A percentile compares a stretch with the other conserved stretches of the same genome.
Conservation (phyloP, 92 coral and sea anemone species). For the Chrysogorgia sp. region DNA sequence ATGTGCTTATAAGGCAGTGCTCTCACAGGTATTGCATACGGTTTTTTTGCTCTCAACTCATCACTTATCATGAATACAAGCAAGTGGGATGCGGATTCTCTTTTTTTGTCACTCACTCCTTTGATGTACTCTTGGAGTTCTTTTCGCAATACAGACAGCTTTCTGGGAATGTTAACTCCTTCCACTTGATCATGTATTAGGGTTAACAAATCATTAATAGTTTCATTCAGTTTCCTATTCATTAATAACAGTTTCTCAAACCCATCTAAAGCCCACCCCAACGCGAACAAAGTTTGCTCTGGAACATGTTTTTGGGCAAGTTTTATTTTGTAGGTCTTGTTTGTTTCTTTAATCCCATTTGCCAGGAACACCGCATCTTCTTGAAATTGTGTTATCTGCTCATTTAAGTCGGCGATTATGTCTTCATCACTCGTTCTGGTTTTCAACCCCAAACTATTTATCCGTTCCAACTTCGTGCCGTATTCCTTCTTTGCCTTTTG, state of each 20-base stretch:
- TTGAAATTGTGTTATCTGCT: not conserved
- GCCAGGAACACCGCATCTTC: slow-evolving; percentile 10
- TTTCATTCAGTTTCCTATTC: slow-evolving; percentile 1
- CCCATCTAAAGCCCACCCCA: slow-evolving; percentile 62
- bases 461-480: slow-evolving; percentile 6
- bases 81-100: slow-evolving; percentile 66
- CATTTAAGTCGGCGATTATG: slow-evolving; percentile 13
- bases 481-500: slow-evolving; percentile 21
- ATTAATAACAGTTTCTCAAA: slow-evolving; percentile 31
- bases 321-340: slow-evolving; percentile 17
- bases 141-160: slow-evolving; percentile 27
- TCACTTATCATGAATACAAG: slow-evolving; percentile 71
- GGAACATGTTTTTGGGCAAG: slow-evolving; percentile 39
- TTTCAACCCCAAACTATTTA: slow-evolving; percentile 26
- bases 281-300: slow-evolving; percentile 57
- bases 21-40: slow-evolving; percentile 66
- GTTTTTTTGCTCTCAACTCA: slow-evolving; percentile 61
- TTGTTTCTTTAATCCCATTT: slow-evolving; percentile 6
- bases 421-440: not conserved
- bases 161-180: slow-evolving; percentile 9
- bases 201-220: not conserved
- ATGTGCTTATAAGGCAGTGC: slow-evolving; percentile 56
- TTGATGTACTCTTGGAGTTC: slow-evolving; percentile 52
- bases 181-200: not conserved
- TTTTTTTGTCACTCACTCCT: slow-evolving; percentile 51